Evolutionary conservation across 2,113 vertebrate genomes (phyloP), one percentile per base, ranked within the genome.

Genomic region (Chelonoidis abingdonii): DNA sequence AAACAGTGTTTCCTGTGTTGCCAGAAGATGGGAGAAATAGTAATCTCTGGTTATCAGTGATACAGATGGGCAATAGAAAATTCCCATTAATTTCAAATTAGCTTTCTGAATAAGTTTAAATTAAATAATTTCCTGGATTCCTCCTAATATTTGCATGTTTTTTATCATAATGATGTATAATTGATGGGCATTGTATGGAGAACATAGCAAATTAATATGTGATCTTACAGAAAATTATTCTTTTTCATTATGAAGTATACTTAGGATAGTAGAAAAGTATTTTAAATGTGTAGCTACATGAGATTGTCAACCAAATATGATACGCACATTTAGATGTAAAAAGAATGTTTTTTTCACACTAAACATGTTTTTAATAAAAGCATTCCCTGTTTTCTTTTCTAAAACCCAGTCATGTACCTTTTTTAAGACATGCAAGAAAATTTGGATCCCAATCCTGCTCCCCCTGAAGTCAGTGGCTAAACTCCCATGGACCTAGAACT

Each of bases 71-170:
- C 16, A 3, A 62, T 86, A 93, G 62, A 96, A 79, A 93, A 86
- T 5, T 27, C 6, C 44, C 8, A 49, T 53, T 52, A 83, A 22
- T 47, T 93, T 59, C 83, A 88, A 27, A 27, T 96, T 91, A 91
- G 83, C 44, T 89, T 95, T 53, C 79, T n/a, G 29, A 94, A 85
- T 9, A 93, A 38, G 38, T 85, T 90, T 94, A 49, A 93, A 53
- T 62, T 76, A 86, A 57, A 50, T 31, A 86, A 90, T 78, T 78
- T 52, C 29, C 78, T 90, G 19, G 2, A 29, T 24, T 5, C 2
- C 41, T 90, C 44, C 53, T 47, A 92, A 86, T 82, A 86, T 35
- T 54, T 89, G 62, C 2, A 6, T n/a, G 6, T 16, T 86, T 92
- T 88, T 8, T 94, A 75, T 52, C 82, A 92, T 17, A 29, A 22